Percentiles rank a stretch among this genome's conserved stretches.
phyloP scores from a whole-genome alignment of 2,113 vertebrate genomes.

The Riparia riparia region DNA sequence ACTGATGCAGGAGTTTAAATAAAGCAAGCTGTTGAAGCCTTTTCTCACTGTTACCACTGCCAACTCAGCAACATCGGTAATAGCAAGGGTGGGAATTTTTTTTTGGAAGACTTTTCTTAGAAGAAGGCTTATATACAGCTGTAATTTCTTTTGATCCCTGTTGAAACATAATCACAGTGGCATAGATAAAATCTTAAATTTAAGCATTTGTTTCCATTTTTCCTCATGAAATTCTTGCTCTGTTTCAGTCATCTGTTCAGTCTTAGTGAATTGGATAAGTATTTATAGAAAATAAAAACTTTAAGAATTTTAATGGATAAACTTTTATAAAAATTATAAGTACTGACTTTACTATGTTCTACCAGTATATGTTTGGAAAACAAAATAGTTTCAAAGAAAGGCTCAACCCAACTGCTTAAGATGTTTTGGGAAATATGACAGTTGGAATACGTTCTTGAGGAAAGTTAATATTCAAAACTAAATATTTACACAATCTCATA shows the following conservation, averaged over 20 bases:
- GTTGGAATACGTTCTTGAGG: background rate
- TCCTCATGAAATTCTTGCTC: background rate
- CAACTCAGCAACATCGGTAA: conserved; percentile 14
- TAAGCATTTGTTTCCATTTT: conserved; percentile 9
- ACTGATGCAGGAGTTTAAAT: conserved; percentile 48
- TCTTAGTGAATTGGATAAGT: background rate
- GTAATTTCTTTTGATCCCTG: conserved; percentile 28
- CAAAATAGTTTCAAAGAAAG: background rate
- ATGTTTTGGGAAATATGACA: background rate
- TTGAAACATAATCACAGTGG: conserved; percentile 2
- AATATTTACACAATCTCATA: background rate
- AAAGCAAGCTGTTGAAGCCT: conserved; percentile 21
- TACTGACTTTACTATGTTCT: background rate
- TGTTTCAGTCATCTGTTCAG: background rate
- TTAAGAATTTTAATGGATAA: background rate
- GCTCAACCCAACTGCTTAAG: background rate
- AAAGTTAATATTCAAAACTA: background rate
- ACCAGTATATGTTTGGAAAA: background rate
- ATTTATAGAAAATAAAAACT: background rate
- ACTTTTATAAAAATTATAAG: background rate
- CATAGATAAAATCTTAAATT: conserved; percentile 33
- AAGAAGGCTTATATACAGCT: background rate
- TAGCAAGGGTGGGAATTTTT: background rate
- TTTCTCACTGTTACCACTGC: conserved; percentile 16
- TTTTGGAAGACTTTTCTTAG: conserved; percentile 10